Percentiles rank a stretch among this genome's conserved stretches.
Conservation (phyloP, 2,888 invertebrate genomes). For the Lucinisca nassula region DNA sequence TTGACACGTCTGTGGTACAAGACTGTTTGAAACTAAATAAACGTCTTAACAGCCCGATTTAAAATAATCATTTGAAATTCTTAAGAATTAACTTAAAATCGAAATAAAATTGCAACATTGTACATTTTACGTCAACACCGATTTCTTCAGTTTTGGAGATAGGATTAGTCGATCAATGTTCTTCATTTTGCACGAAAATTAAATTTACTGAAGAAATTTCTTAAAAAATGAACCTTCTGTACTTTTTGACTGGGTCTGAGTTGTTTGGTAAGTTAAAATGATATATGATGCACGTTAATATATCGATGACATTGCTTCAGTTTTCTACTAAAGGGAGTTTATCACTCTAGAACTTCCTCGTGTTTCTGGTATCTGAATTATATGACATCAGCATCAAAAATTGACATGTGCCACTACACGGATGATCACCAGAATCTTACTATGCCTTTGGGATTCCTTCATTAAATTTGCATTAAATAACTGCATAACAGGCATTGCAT, state of each 20-base stretch:
- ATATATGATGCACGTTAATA: not conserved
- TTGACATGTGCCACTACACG: no score
- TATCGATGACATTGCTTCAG: not conserved
- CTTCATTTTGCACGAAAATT: slow-evolving; percentile 13
- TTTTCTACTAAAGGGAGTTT: no score
- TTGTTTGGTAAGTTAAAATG: not conserved
- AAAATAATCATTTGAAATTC: no score
- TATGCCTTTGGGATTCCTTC: no score
- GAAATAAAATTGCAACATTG: not conserved
- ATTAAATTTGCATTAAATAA: no score
- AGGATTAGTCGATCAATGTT: not conserved
- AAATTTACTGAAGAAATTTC: not conserved
- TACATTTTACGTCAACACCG: not conserved
- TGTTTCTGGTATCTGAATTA: no score
- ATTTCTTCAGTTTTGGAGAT: slow-evolving; percentile 1
- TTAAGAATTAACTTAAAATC: not conserved
- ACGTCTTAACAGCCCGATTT: no score
- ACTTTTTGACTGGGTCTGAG: not conserved
- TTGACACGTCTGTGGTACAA: no score
- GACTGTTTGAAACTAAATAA: no score
- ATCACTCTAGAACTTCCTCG: no score
- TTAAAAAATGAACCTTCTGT: not conserved
- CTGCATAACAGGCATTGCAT: no score
- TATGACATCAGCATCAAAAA: slow-evolving; percentile 5
- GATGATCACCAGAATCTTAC: no score